Base-by-base conservation (phyloP, 2,888 invertebrate species). In the Schizotus pectinicornis region DNA sequence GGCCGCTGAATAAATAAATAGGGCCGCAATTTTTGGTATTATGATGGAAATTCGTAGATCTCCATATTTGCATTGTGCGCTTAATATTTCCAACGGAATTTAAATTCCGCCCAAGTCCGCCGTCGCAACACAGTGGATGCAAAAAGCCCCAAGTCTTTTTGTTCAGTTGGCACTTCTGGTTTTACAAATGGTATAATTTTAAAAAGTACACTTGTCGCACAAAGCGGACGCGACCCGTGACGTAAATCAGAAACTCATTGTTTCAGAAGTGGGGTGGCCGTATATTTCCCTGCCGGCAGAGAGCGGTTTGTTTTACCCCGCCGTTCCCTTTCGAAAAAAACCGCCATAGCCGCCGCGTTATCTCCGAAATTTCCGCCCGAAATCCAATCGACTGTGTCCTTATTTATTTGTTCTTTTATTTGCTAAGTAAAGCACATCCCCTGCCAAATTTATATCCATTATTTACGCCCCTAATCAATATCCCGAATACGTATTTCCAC, bases 221-320 rank as follows among this genome's bases (percentile, higher is more conserved):
- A 67, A 64, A 63, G 67, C 63, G 57, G 43, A 38, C 61, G 42
- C 52, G 47, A 46, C 51, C 61, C 60, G 59, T 63, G 66, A 61
- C 70, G 72, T 73, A 74, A 74, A 73, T 74, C 74, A 72, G 67
- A 61, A 67, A 59, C 57, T 67, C 69, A 73, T 74, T 74, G 74
- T 74, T 73, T 69, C 58, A 67, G 62, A 61, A 66, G 65, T 66
- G 69, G 64, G 64, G 64, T 63, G 62, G 63, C 64, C 62, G 53
- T 56, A 49, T 56, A 59, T 67, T 66, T 68, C 64, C 61, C 63
- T 63, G 56, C 8, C 34, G 36, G 9, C 35, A 35, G 35, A 35
- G 35, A 54, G 59, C 50, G 56, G 59, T 59, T 59, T 59, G 59
- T 58, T 56, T 59, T 62, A 54, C 35, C n/a, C n/a, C n/a, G 35